These are phyloP conservation scores for Allophyes oxyacanthae DNA, from an alignment of 2,888 invertebrate species.

Conservation along the genomic window DNA sequence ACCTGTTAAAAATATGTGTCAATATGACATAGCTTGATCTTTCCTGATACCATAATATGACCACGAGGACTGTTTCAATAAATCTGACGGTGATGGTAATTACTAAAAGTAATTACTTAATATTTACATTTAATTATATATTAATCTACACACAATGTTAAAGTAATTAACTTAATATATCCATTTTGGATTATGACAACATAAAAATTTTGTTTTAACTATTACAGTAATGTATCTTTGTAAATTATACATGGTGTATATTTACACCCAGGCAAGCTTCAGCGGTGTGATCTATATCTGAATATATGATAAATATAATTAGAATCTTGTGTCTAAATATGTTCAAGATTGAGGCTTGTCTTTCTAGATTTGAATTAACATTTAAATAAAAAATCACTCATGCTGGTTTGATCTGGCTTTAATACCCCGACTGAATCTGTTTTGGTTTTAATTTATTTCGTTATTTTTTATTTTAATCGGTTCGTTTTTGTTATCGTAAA, in stretches of 20 bases:
- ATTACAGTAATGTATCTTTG: background rate
- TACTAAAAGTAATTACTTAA: conserved; percentile 10
- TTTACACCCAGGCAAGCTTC: conserved; percentile 19
- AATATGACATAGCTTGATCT: too few species aligned
- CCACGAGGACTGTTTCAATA: too few species aligned
- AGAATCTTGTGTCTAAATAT: background rate
- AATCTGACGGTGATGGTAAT: too few species aligned
- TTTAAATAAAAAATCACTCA: background rate
- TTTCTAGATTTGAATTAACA: background rate
- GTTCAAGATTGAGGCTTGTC: background rate
- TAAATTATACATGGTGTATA: conserved; percentile 26
- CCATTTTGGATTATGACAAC: conserved; percentile 5
- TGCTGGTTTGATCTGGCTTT: too few species aligned
- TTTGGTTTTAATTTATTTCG: too few species aligned
- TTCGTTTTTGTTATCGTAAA: too few species aligned
- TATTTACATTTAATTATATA: conserved; percentile 40
- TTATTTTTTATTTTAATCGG: too few species aligned
- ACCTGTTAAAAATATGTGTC: too few species aligned
- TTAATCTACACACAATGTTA: conserved; percentile 15
- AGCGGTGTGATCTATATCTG: background rate
- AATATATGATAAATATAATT: background rate
- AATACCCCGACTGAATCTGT: too few species aligned
- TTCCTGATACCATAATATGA: too few species aligned
- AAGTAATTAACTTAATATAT: conserved; percentile 17
- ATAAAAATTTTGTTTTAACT: background rate